These are phyloP conservation scores for Calliscelio sp. DNA, from an alignment of 2,888 invertebrate species.

Conservation along the genomic window DNA sequence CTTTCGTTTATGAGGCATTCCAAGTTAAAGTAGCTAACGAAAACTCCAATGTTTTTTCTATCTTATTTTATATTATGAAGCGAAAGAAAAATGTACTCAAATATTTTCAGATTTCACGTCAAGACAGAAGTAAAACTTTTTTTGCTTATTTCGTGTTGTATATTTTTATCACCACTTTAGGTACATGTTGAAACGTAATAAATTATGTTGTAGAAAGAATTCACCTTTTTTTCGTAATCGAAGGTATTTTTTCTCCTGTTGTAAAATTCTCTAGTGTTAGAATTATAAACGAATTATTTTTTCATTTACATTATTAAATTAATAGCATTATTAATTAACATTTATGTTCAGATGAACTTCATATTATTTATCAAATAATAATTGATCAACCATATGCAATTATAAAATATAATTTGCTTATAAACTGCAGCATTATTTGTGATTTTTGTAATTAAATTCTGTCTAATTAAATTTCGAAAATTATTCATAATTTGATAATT, in stretches of 20 bases:
- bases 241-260: background rate
- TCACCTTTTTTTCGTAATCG: background rate
- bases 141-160: conserved; percentile 39
- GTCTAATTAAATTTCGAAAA: too few relatives aligned
- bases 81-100: conserved; percentile 41
- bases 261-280: too few relatives aligned
- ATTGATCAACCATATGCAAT: too few relatives aligned
- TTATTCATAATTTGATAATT: too few relatives aligned
- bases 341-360: too few relatives aligned
- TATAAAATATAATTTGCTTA: too few relatives aligned
- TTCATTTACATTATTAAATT: too few relatives aligned
- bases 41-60: conserved; percentile 24
- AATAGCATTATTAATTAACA: too few relatives aligned
- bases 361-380: too few relatives aligned
- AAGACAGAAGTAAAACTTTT: conserved; percentile 23
- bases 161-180: conserved; percentile 41
- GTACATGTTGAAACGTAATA: conserved; percentile 28
- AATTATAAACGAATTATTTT: too few relatives aligned
- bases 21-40: conserved; percentile 34
- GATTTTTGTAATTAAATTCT: too few relatives aligned
- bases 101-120: conserved; percentile 45
- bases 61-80: conserved; percentile 11
- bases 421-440: too few relatives aligned
- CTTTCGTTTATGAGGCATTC: conserved; percentile 38
- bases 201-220: conserved; percentile 29